Percentiles rank a stretch among this genome's conserved stretches.
Evolutionary conservation across 1,140 invertebrate species (phyloP).

Genomic region (Trinorchestia longiramus): DNA sequence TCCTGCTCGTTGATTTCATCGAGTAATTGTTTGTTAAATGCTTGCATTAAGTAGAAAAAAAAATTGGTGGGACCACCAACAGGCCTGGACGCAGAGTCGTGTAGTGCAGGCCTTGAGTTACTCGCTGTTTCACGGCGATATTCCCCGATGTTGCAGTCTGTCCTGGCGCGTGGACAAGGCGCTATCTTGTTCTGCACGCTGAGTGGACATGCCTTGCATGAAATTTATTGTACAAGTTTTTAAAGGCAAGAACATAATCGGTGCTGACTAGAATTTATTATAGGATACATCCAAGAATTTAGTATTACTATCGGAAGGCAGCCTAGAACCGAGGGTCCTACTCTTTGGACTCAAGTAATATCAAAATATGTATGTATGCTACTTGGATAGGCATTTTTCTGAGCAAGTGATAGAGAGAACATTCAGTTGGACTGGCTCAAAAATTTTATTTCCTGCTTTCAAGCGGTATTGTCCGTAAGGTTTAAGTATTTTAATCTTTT

Average conservation of each 20-base stretch:
- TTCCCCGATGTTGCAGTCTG: not conserved
- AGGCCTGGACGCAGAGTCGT: not conserved
- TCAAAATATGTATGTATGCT: not conserved
- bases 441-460: not conserved
- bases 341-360: not conserved
- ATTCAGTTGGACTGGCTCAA: not conserved
- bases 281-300: not conserved
- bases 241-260: not conserved
- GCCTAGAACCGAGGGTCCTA: not conserved
- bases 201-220: not conserved
- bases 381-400: not conserved
- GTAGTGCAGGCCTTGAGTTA: not conserved
- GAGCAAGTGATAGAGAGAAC: not conserved
- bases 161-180: not conserved
- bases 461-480: not conserved
- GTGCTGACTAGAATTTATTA: not conserved
- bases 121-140: not conserved
- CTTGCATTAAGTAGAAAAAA: not conserved
- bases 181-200: not conserved
- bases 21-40: not conserved
- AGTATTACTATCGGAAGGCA: not conserved
- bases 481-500: not conserved
- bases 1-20: not conserved
- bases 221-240: not conserved
- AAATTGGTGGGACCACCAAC: not conserved